Evolutionary conservation across 1,140 invertebrate species (phyloP).

Genomic region (Hylaeus anthracinus): DNA sequence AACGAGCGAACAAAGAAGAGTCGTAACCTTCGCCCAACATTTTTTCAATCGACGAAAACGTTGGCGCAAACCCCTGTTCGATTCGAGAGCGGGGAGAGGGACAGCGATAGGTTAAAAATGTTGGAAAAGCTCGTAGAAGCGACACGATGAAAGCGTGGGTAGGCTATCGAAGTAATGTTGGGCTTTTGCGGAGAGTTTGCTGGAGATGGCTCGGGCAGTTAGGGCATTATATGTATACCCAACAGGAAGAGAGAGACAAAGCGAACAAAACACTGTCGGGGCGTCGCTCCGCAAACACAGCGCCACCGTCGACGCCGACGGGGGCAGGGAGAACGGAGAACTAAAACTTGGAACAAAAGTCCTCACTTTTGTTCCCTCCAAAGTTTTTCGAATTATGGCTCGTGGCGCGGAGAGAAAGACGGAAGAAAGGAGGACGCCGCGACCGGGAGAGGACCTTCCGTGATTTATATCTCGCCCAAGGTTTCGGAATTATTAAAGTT

Average conservation of each 20-base stretch:
- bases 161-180: too few species aligned
- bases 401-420: conserved; percentile 52
- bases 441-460: conserved; percentile 44
- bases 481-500: conserved; percentile 71
- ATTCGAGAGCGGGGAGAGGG: too few species aligned
- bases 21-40: too few species aligned
- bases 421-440: conserved; percentile 38
- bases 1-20: too few species aligned
- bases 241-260: conserved; percentile 79
- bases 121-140: too few species aligned
- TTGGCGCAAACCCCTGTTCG: too few species aligned
- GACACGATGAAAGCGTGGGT: too few species aligned
- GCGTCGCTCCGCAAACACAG: conserved; percentile 76
- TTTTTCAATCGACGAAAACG: too few species aligned
- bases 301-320: conserved; percentile 35
- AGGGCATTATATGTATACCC: conserved; percentile 68
- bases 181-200: conserved; percentile 43
- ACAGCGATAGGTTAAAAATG: too few species aligned
- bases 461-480: conserved; percentile 73
- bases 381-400: conserved; percentile 79
- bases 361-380: conserved; percentile 77
- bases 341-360: conserved; percentile 80
- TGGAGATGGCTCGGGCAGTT: conserved; percentile 58
- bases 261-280: conserved; percentile 78
- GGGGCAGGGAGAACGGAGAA: conserved; percentile 44